phyloP scores from a whole-genome alignment of 1,140 invertebrate genomes.

The Aradophagus sp. region DNA sequence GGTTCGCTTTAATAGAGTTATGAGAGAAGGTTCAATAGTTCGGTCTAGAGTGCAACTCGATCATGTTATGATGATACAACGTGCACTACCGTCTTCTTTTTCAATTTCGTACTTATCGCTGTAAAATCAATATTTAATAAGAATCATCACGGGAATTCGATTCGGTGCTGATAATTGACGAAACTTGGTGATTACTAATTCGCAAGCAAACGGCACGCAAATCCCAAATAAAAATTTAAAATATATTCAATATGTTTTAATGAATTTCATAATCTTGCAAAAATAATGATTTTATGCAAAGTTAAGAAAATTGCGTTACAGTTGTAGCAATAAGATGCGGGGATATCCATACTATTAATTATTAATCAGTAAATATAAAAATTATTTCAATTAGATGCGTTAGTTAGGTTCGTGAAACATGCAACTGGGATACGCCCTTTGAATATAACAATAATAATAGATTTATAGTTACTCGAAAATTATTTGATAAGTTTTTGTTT shows the following conservation, averaged over 20 bases:
- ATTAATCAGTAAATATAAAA: too few relatives aligned
- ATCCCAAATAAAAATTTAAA: conserved; percentile 5
- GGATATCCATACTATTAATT: too few relatives aligned
- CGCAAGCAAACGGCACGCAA: neutral
- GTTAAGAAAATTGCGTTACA: too few relatives aligned
- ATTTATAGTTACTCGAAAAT: too few relatives aligned
- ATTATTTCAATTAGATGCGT: too few relatives aligned
- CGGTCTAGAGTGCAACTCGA: conserved; percentile 47
- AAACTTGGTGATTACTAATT: neutral
- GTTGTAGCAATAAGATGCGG: too few relatives aligned
- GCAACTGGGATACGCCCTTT: too few relatives aligned
- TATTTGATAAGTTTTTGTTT: too few relatives aligned
- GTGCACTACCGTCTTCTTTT: conserved; percentile 13
- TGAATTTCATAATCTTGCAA: neutral
- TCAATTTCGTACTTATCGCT: conserved; percentile 13
- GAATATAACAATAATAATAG: too few relatives aligned
- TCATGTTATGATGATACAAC: conserved; percentile 51
- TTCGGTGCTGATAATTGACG: conserved; percentile 6
- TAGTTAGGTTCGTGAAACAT: too few relatives aligned
- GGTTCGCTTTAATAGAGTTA: conserved; percentile 57
- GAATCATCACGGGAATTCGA: neutral
- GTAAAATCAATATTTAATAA: conserved; percentile 35
- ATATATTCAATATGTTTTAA: too few relatives aligned
- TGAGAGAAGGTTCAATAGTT: conserved; percentile 51
- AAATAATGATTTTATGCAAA: too few relatives aligned